These are phyloP conservation scores for Eurytoma californica DNA, from an alignment of 2,888 invertebrate genomes.

Conservation along the genomic window DNA sequence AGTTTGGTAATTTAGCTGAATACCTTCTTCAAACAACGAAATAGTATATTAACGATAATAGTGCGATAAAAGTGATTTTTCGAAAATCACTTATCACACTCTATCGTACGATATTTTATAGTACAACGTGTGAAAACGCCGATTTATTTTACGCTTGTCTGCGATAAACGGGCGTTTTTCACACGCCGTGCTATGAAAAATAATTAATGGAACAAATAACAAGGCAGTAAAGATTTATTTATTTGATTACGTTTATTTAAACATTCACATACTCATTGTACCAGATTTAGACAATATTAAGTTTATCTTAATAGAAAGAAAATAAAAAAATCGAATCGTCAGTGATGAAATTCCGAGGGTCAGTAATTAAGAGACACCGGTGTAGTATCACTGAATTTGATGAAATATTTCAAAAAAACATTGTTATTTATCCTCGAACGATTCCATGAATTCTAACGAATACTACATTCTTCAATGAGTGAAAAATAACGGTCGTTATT, in stretches of 20 bases:
- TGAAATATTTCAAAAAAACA: slow-evolving; percentile 5
- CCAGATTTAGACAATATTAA: slow-evolving; percentile 55
- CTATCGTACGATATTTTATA: too few relatives aligned
- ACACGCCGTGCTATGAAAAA: too few relatives aligned
- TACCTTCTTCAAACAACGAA: too few relatives aligned
- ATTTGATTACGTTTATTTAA: slow-evolving; percentile 51
- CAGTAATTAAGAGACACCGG: slow-evolving; percentile 15
- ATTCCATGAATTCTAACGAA: not conserved
- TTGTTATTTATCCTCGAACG: slow-evolving; percentile 4
- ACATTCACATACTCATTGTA: slow-evolving; percentile 53
- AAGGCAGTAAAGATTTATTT: not conserved
- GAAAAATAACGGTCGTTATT: slow-evolving; percentile 5
- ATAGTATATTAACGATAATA: too few relatives aligned
- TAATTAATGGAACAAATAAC: too few relatives aligned
- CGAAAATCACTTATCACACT: too few relatives aligned
- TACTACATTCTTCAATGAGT: slow-evolving; percentile 6
- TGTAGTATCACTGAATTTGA: slow-evolving; percentile 31
- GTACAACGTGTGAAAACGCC: too few relatives aligned
- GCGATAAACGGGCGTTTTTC: too few relatives aligned
- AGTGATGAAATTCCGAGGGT: slow-evolving; percentile 17
- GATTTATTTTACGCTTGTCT: too few relatives aligned
- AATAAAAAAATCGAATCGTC: slow-evolving; percentile 37
- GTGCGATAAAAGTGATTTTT: too few relatives aligned
- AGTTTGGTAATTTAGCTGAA: too few relatives aligned
- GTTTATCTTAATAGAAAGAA: slow-evolving; percentile 49